phyloP scores from a whole-genome alignment of 1,140 invertebrate species.

The Zaprionus lachaisei region DNA sequence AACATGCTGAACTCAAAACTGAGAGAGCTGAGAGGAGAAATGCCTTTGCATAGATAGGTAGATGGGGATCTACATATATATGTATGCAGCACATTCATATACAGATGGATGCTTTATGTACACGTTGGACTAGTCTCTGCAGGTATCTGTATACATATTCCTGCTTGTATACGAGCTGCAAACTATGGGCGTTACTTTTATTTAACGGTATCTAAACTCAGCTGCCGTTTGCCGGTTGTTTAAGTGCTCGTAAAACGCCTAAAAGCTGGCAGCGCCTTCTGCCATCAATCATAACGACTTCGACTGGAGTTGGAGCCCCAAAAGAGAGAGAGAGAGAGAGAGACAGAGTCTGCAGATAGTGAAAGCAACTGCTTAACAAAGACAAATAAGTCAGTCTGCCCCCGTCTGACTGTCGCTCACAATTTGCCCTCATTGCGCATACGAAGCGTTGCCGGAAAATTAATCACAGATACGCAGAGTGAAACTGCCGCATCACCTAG shows the following conservation, averaged over 20 bases:
- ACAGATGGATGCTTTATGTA: conserved; percentile 14
- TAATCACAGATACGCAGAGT: conserved; percentile 59
- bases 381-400: conserved; percentile 63
- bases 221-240: conserved; percentile 36
- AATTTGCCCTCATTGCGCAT: conserved; percentile 65
- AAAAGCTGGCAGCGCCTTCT: conserved; percentile 58
- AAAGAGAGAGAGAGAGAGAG: neutral
- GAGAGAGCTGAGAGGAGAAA: neutral
- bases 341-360: neutral
- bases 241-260: conserved; percentile 71
- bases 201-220: conserved; percentile 64
- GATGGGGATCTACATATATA: neutral
- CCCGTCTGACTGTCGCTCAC: conserved; percentile 24
- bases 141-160: neutral
- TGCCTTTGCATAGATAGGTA: conserved; percentile 32
- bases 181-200: conserved; percentile 59
- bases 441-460: conserved; percentile 68
- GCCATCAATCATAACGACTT: conserved; percentile 69
- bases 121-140: neutral
- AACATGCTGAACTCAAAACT: neutral
- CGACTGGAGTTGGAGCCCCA: neutral
- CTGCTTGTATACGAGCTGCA: conserved; percentile 31
- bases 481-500: conserved; percentile 48
- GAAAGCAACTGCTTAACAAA: conserved; percentile 59
- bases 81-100: neutral